Conservation (phyloP, 2,888 invertebrate genomes). For the Trichogramma evanescens region DNA sequence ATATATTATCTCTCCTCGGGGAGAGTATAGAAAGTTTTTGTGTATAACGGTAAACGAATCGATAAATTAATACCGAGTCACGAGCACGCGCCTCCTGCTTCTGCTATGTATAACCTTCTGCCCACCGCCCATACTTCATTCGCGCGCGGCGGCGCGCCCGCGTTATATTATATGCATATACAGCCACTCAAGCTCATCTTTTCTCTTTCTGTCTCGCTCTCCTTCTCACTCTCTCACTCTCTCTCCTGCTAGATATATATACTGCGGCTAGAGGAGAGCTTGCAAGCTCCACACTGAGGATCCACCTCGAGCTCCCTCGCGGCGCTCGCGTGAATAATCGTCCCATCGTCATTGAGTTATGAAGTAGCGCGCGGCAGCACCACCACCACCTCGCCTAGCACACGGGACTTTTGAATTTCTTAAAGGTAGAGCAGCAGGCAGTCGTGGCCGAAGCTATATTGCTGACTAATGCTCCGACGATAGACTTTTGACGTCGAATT, state of each 20-base stretch:
- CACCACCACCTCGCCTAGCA: too few relatives aligned
- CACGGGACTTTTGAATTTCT: neutral
- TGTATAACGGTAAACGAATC: too few relatives aligned
- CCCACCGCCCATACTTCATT: neutral
- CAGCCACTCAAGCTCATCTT: neutral
- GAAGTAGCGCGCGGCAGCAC: neutral
- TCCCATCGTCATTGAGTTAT: conserved; percentile 12
- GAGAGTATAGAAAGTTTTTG: too few relatives aligned
- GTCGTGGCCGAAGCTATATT: neutral
- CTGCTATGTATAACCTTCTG: neutral
- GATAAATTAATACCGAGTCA: too few relatives aligned
- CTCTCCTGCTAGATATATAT: neutral
- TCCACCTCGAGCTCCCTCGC: neutral
- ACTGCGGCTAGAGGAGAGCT: too few relatives aligned
- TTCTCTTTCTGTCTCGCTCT: neutral
- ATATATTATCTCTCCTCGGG: too few relatives aligned
- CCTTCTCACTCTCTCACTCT: neutral
- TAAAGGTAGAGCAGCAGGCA: neutral
- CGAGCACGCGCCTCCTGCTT: too few relatives aligned
- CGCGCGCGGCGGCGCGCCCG: neutral
- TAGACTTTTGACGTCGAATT: too few relatives aligned
- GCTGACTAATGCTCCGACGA: too few relatives aligned
- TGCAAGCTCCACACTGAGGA: neutral
- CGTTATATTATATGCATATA: neutral
- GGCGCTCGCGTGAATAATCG: conserved; percentile 12